Evolutionary conservation across 30 jellyfish, hydroid and myxozoan genomes (phyloP), one percentile per base, ranked within the genome.

Genomic region (Pelagia noctiluca): DNA sequence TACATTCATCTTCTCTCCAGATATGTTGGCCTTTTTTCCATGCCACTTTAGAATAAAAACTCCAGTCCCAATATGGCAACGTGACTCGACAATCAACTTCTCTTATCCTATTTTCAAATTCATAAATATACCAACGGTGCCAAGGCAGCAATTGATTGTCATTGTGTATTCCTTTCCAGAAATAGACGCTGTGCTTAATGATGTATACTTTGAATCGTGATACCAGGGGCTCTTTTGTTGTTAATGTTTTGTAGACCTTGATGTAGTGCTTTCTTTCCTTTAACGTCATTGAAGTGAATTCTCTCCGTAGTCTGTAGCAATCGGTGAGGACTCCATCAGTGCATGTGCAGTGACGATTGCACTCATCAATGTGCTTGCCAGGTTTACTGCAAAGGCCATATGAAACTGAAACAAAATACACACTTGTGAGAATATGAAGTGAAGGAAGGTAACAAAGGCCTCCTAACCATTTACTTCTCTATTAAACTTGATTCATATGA

Each of bases 11-110:
- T 2, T 52, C 26, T 52, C 68, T 52, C 68, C 68, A 52, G 68
- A 52, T 52, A 2, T 19, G 68, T 19, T 52, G 12, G 16, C 68
- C 68, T 19, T 52, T 19, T 52, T 52, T 30, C 7, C 16, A 52
- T 19, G 68, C 68, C 12, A 52, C 90, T 54, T 80, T 86, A 34
- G 97, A 81, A 75, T 83, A 65, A 19, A 80, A 5, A 38, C 94
- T 89, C 97, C 97, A 89, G 62, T 89, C 97, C 97, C 97, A 89
- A 34, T 76, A 89, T 30, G 97, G 90, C 34, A 89, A 18, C 18
- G 97, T 80, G 3, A 73, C 88, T 47, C 86, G 52, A 75, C 94
- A 79, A 53, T 89, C 94, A n/a, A 89, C 87, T 50, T 64, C 90
- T 60, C 35, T 80, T 75, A 89, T 13, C 66, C 80, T 47, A 50